phyloP scores from a whole-genome alignment of 2,797 vertebrate genomes.

The Diceros bicornis region DNA sequence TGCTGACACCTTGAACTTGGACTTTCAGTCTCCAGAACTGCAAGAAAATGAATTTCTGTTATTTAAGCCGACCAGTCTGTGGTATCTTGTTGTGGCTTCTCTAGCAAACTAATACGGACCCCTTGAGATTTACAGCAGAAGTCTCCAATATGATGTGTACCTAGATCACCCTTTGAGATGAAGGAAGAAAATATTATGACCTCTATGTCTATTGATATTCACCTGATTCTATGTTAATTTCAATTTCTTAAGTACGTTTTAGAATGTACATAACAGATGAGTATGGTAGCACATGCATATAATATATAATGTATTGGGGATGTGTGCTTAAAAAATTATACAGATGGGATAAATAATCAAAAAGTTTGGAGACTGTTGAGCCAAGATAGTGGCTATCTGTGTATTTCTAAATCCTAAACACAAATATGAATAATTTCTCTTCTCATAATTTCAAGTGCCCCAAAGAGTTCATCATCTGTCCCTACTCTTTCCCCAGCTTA shows the following conservation, averaged over 20 bases:
- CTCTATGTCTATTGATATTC: not conserved
- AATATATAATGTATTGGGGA: not conserved
- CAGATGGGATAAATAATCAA: not conserved
- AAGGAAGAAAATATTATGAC: not conserved
- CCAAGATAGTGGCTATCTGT: not conserved
- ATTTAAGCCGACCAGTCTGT: not conserved
- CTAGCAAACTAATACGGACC: not conserved
- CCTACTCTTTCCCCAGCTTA: conserved; percentile 27
- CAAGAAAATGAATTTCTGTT: not conserved
- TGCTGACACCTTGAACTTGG: not conserved
- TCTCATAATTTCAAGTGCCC: conserved; percentile 70
- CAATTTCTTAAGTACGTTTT: conserved; percentile 17
- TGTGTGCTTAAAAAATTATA: not conserved
- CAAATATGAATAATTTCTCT: conserved; percentile 63
- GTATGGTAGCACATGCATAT: not conserved
- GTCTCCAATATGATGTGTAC: not conserved
- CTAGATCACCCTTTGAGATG: not conserved
- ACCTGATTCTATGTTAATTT: conserved; percentile 1
- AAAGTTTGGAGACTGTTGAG: not conserved
- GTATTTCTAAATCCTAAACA: conserved; percentile 56
- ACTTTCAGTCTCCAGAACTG: not conserved
- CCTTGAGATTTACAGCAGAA: not conserved
- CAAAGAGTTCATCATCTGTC: conserved; percentile 65
- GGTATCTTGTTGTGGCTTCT: not conserved
- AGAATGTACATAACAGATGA: not conserved